A percentile compares a stretch with the other conserved stretches of the same genome.
phyloP scores from a whole-genome alignment of 2,797 vertebrate species.

The Mycteria americana region DNA sequence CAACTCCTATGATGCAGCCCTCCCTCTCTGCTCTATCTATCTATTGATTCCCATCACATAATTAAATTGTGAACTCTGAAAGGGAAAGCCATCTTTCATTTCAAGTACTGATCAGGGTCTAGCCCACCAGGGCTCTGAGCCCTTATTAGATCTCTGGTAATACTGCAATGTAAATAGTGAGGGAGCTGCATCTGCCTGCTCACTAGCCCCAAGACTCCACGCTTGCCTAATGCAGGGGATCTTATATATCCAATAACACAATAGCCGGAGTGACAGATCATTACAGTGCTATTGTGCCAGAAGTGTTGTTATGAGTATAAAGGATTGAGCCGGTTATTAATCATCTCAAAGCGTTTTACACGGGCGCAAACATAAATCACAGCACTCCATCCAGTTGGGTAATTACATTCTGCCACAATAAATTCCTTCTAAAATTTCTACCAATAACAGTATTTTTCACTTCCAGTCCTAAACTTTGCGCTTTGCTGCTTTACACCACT shows the following conservation, averaged over 20 bases:
- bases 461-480: neutral
- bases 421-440: conserved; percentile 42
- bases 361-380: neutral
- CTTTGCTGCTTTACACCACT: neutral
- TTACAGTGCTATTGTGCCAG: neutral
- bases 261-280: neutral
- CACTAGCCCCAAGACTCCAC: neutral
- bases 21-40: neutral
- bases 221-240: neutral
- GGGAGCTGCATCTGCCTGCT: neutral
- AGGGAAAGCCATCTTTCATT: conserved; percentile 37
- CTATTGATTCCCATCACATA: conserved; percentile 35
- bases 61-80: conserved; percentile 53
- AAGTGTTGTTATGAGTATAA: conserved; percentile 47
- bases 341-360: conserved; percentile 25
- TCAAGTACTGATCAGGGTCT: neutral
- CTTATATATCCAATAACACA: neutral
- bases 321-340: conserved; percentile 36
- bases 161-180: conserved; percentile 4
- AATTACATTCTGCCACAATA: conserved; percentile 35
- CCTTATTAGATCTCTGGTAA: neutral
- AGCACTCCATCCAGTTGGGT: neutral
- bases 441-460: conserved; percentile 17
- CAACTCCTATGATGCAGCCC: neutral
- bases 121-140: conserved; percentile 1